Base-by-base conservation (phyloP, 2,888 invertebrate genomes). In the Leptopterna dolabrata region DNA sequence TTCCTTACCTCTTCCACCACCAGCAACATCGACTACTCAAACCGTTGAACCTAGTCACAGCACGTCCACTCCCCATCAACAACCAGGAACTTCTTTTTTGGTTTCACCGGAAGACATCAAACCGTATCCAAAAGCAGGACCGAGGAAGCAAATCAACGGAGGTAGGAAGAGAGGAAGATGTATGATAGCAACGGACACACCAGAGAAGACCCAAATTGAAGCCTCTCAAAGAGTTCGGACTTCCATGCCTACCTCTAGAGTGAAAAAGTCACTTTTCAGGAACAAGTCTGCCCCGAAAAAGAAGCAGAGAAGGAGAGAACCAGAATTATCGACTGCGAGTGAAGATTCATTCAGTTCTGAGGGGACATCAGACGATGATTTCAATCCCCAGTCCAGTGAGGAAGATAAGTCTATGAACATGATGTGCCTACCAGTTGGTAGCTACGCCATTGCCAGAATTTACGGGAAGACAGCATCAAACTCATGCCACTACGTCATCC, bases 171-270 rank as follows among this genome's bases (percentile, higher is more conserved):
- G 45, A 16, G 78, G 78, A 4, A 78, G 45, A 78, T 78, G 78
- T 43, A 78, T 78, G 78, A 78, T 78, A n/a, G 78, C 78, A 4
- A 78, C 78, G 13, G 78, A 78, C 43, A 78, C 78, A 6, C 78
- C 78, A 1, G 78, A 41, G 19, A 78, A 78, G 19, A 41, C 36
- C 41, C 41, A 71, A 71, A 24, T 29, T 19, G 71, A 71, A 24
- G 27, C 14, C 11, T 3, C 3, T 13, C 51, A 51, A 16, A 9
- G 51, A 16, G 16, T 3, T 51, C 51, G 51, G 16, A 16, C 11
- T 51, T 3, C 9, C 3, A 51, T 3, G 16, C 14, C 3, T 3
- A 51, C n/a, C n/a, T n/a, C 3, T 13, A 51, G 3, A 7, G 51
- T 16, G 3, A 51, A 51, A 16, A 51, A 51, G 16, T 51, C 14